Conservation (phyloP, 2,113 vertebrate genomes). For the Maccullochella peelii region DNA sequence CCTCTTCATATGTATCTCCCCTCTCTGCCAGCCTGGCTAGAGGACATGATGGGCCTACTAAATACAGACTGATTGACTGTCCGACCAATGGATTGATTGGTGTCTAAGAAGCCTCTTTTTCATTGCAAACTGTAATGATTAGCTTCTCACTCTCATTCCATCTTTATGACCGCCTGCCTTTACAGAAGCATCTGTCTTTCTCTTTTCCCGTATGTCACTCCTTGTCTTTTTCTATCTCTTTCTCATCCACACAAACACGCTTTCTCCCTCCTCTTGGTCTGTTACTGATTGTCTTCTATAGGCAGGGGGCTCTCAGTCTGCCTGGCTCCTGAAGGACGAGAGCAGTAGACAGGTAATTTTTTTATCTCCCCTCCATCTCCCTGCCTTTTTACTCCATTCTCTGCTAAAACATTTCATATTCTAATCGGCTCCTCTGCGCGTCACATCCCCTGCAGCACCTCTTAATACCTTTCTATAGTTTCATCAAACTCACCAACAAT, state of each 20-base stretch:
- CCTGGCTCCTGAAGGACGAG: conserved; percentile 74
- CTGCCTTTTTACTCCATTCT: conserved; percentile 71
- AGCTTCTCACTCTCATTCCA: conserved; percentile 30
- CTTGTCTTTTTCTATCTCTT: conserved; percentile 30
- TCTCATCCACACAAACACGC: conserved; percentile 29
- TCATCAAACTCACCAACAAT: conserved; percentile 75
- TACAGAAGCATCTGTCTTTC: conserved; percentile 39
- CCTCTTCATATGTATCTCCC: conserved; percentile 8
- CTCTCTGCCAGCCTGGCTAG: conserved; percentile 46
- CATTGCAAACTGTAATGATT: conserved; percentile 72
- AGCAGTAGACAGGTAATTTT: conserved; percentile 81
- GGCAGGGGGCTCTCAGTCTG: conserved; percentile 50
- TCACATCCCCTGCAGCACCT: conserved; percentile 63
- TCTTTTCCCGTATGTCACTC: conserved; percentile 27
- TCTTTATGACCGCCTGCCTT: conserved; percentile 33
- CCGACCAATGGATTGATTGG: conserved; percentile 62
- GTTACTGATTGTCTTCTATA: conserved; percentile 66
- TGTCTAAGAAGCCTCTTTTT: conserved; percentile 61
- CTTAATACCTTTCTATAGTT: conserved; percentile 75
- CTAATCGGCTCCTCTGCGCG: conserved; percentile 66
- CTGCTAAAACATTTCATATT: conserved; percentile 83
- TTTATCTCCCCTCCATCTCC: conserved; percentile 82
- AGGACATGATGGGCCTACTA: conserved; percentile 46
- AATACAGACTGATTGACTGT: conserved; percentile 72
- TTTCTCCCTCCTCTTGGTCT: conserved; percentile 9